Evolutionary conservation across 2,888 invertebrate genomes (phyloP).

Genomic region (Cantharis rufa): DNA sequence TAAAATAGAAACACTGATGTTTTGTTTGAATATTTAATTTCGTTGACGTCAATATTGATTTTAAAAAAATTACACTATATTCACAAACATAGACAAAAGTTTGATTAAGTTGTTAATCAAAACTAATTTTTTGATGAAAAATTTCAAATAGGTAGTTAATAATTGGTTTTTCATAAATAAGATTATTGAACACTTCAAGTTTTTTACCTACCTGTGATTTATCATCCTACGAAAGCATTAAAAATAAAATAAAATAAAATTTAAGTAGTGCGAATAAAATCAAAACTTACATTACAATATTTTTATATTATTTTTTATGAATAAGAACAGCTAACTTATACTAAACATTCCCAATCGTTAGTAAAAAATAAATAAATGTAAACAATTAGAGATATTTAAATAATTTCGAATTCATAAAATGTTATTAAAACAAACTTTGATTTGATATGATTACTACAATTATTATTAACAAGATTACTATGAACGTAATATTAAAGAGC

Average conservation of each 20-base stretch:
- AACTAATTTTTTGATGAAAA: neutral
- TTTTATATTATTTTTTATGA: neutral
- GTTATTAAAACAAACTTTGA: neutral
- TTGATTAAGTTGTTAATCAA: neutral
- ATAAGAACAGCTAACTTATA: neutral
- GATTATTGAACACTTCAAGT: neutral
- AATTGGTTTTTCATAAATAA: neutral
- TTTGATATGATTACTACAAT: neutral
- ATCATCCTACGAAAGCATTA: slow-evolving; percentile 21
- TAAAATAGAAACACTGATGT: neutral
- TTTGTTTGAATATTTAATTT: neutral
- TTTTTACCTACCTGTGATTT: slow-evolving; percentile 16
- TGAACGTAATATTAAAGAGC: neutral
- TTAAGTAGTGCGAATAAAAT: neutral
- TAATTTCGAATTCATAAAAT: neutral
- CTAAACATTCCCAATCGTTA: neutral
- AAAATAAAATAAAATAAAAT: slow-evolving; percentile 16
- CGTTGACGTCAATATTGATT: neutral
- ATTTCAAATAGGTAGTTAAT: neutral
- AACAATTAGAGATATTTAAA: neutral
- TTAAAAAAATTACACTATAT: neutral
- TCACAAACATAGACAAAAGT: neutral
- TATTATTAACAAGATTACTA: neutral
- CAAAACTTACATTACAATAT: neutral
- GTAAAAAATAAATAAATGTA: neutral